These are phyloP conservation scores for Pilophorus perplexus DNA, from an alignment of 2,888 invertebrate genomes.

Conservation along the genomic window DNA sequence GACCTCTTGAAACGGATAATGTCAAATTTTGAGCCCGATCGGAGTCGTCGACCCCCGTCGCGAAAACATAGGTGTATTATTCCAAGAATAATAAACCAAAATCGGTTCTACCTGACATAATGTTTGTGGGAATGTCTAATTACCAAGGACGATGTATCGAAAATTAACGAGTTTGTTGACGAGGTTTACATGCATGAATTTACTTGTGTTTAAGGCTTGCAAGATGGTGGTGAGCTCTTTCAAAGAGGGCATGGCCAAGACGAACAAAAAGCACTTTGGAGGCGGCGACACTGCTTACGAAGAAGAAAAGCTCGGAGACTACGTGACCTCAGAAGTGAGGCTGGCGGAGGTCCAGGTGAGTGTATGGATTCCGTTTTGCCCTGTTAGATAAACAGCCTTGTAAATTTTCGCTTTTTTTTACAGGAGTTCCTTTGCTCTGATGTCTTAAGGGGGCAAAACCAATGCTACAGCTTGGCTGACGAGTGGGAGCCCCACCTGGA, in stretches of 20 bases:
- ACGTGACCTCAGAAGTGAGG: conserved; percentile 82
- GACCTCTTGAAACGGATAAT: too few species aligned
- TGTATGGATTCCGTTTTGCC: too few species aligned
- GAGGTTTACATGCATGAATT: background rate
- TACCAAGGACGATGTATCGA: too few species aligned
- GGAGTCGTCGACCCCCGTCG: too few species aligned
- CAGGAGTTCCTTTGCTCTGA: conserved; percentile 83
- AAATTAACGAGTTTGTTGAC: too few species aligned
- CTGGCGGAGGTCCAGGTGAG: conserved; percentile 87
- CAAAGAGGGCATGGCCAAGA: conserved; percentile 75
- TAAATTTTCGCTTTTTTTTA: too few species aligned
- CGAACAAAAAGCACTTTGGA: conserved; percentile 83
- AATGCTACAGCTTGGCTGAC: conserved; percentile 79
- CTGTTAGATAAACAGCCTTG: too few species aligned
- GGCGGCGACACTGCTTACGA: conserved; percentile 89
- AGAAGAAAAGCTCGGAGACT: conserved; percentile 77
- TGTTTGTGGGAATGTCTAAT: too few species aligned
- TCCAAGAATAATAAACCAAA: too few species aligned
- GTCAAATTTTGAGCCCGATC: too few species aligned
- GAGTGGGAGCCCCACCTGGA: conserved; percentile 78
- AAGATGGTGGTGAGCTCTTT: conserved; percentile 72
- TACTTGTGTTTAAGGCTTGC: conserved; percentile 62
- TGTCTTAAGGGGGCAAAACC: conserved; percentile 64
- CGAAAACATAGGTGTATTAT: too few species aligned
- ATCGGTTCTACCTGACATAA: too few species aligned